Percentiles rank a stretch among this genome's conserved stretches.
Evolutionary conservation across 2,888 invertebrate species (phyloP).

Genomic region (Sthenelais limicola): DNA sequence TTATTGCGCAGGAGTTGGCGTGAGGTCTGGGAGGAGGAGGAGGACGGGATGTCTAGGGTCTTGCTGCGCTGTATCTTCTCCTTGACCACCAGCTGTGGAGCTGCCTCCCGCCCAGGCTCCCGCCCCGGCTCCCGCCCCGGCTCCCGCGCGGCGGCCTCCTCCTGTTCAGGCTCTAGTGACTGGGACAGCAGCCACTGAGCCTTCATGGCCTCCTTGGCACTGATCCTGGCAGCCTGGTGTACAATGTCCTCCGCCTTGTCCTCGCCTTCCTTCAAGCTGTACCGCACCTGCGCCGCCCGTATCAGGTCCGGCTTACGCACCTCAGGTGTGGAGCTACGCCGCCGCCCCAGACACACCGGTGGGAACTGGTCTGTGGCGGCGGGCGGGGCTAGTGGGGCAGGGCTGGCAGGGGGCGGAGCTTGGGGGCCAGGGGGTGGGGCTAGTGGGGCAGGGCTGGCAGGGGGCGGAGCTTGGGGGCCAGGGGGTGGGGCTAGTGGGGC

Average conservation of each 20-base stretch:
- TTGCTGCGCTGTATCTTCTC: conserved; percentile 22
- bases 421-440: too few species aligned
- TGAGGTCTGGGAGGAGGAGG: too few species aligned
- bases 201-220: conserved; percentile 36
- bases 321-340: conserved; percentile 27
- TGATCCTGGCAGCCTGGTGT: conserved; percentile 19
- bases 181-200: conserved; percentile 24
- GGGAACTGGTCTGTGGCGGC: too few species aligned
- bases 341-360: conserved; percentile 21
- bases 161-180: not conserved
- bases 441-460: too few species aligned
- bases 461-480: too few species aligned
- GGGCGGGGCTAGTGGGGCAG: too few species aligned
- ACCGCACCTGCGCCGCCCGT: not conserved
- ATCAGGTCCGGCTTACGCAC: conserved; percentile 16
- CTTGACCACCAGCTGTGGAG: conserved; percentile 18
- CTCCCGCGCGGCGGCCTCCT: not conserved
- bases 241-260: conserved; percentile 31
- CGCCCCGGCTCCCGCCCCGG: not conserved
- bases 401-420: too few species aligned
- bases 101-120: not conserved
- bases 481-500: too few species aligned
- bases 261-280: conserved; percentile 6
- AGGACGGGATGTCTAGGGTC: conserved; percentile 22
- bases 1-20: too few species aligned